These are phyloP conservation scores for Noctilio leporinus DNA, from an alignment of 2,113 vertebrate genomes.

Conservation along the genomic window DNA sequence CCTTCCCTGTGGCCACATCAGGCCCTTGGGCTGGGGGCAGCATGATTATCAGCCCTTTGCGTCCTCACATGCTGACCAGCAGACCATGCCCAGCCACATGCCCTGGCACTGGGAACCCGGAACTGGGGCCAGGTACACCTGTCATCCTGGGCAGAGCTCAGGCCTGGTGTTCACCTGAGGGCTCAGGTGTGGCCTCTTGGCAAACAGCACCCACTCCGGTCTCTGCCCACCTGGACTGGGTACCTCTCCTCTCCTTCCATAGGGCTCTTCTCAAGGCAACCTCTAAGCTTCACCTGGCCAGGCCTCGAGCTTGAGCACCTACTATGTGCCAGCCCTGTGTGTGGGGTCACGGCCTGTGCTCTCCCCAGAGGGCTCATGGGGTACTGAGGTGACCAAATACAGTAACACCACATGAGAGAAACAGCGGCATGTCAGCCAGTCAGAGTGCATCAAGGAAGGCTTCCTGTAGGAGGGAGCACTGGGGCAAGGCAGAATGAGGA, in stretches of 20 bases:
- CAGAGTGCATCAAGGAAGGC: background rate
- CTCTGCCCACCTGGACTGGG: background rate
- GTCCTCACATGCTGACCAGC: background rate
- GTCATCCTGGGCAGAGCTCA: background rate
- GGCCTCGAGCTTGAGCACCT: background rate
- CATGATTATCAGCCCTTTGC: accelerated
- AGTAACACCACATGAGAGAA: accelerated
- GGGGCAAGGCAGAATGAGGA: background rate
- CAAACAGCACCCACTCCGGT: background rate
- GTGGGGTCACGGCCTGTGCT: accelerated
- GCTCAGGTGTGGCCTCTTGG: background rate
- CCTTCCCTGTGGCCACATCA: background rate
- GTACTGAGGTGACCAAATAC: accelerated
- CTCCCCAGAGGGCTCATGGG: accelerated
- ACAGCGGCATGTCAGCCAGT: accelerated
- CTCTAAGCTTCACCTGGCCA: background rate
- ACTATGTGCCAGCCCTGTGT: background rate
- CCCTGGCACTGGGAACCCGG: accelerated
- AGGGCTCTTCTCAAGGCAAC: accelerated
- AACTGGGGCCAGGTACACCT: background rate
- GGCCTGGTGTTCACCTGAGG: background rate
- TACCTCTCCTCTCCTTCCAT: accelerated
- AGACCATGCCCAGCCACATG: background rate
- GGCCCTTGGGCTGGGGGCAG: accelerated
- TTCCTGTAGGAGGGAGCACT: accelerated